A percentile compares a stretch with the other conserved stretches of the same genome.
Conservation (phyloP, 1,140 invertebrate species). For the Papilio polytes region DNA sequence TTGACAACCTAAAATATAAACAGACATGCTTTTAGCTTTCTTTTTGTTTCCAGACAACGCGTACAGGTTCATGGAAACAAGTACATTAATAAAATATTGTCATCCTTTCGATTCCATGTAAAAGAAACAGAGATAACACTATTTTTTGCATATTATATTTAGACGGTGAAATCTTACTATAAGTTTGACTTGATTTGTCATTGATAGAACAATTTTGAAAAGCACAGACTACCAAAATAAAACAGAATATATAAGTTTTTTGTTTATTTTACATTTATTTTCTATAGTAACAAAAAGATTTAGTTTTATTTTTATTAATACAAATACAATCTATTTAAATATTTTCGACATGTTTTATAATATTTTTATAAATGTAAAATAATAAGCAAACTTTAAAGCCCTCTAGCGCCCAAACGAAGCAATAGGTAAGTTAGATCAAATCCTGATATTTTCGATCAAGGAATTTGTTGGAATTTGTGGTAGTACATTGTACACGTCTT, state of each 20-base stretch:
- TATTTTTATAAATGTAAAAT: too few species aligned
- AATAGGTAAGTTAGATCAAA: too few species aligned
- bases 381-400: too few species aligned
- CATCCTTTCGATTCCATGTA: neutral
- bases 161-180: neutral
- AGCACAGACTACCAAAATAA: neutral
- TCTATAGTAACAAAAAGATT: too few species aligned
- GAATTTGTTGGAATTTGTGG: too few species aligned
- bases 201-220: neutral
- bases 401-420: too few species aligned
- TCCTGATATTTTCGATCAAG: too few species aligned
- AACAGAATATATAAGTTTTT: neutral
- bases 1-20: neutral
- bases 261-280: too few species aligned
- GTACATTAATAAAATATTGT: neutral
- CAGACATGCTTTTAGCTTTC: neutral
- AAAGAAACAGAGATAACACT: neutral
- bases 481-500: too few species aligned
- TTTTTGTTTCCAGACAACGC: neutral
- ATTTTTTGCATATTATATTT: neutral
- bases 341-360: too few species aligned
- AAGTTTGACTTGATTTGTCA: neutral
- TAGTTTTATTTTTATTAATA: too few species aligned
- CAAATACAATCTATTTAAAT: too few species aligned
- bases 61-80: neutral